Base-by-base conservation (phyloP, 2,113 vertebrate genomes). In the Craseonycteris thonglongyai region DNA sequence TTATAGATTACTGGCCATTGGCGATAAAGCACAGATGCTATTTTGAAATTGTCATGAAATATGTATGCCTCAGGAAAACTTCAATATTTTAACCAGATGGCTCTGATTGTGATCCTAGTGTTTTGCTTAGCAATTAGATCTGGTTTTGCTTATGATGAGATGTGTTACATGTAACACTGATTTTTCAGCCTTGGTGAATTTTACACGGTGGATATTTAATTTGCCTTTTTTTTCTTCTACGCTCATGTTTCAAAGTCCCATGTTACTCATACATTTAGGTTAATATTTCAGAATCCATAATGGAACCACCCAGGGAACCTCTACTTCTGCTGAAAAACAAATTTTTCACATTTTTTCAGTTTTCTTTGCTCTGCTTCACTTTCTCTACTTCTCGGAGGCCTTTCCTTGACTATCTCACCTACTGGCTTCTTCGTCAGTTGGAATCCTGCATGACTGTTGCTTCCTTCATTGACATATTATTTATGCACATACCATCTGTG, bases 101-200 rank as follows among this genome's bases (percentile, higher is more conserved):
- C 28, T 90, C 88, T 74, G 47, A 65, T 35, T n/a, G 65, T 56
- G 49, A 35, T 51, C 8, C 10, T 26, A 87, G 14, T 33, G 80
- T 71, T 81, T 93, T 81, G 63, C 61, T 54, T 75, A n/a, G 85
- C 47, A 40, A 15, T 74, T 71, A 30, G 15, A 1, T 68, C 38
- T 72, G 3, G 7, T 75, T 93, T 87, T 80, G n/a, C 38, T 90
- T 80, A 28, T 65, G 78, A 69, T 18, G 51, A 75, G 40, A 47
- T 54, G 30, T 30, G 24, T 68, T 26, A 21, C 16, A 49, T 3
- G 42, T 51, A 45, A 22, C 26, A 6, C 16, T 71, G 13, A 6
- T 45, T 69, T 72, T 68, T 82, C n/a, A n/a, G 89, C 58, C 28
- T 83, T 28, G 54, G 42, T 87, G 59, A 49, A 19, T 87, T 81